Percentiles rank a stretch among this genome's conserved stretches.
Evolutionary conservation across 2,888 invertebrate species (phyloP).

Genomic region (Itoplectis maculator): DNA sequence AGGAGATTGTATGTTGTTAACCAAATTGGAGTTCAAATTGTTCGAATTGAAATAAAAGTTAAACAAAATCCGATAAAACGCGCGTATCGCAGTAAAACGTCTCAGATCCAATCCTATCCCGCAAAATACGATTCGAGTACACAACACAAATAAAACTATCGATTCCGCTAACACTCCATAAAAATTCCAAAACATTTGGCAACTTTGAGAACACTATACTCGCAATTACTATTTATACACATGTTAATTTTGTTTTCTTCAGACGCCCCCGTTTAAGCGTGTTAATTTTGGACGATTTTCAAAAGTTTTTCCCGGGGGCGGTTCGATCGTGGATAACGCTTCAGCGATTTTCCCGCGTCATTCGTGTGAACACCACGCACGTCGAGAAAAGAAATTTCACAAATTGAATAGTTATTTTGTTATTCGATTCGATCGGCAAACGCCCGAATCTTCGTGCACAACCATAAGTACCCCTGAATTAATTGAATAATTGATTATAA

Average conservation of each 20-base stretch:
- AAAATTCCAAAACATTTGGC: conserved; percentile 68
- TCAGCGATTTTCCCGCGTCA: conserved; percentile 14
- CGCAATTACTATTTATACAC: conserved; percentile 49
- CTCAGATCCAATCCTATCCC: conserved; percentile 5
- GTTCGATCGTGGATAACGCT: background rate
- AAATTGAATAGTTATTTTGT: conserved; percentile 31
- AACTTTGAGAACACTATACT: conserved; percentile 58
- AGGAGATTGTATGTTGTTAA: conserved; percentile 28
- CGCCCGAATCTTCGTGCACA: conserved; percentile 60
- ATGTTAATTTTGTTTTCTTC: conserved; percentile 43
- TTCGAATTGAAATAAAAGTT: conserved; percentile 18
- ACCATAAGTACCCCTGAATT: conserved; percentile 66
- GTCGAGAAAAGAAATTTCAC: conserved; percentile 54
- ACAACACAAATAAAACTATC: conserved; percentile 63
- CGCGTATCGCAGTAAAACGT: conserved; percentile 23
- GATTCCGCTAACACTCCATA: conserved; percentile 60
- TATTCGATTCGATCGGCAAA: conserved; percentile 47
- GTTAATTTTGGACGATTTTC: conserved; percentile 1
- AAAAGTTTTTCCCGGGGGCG: background rate
- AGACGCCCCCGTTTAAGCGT: background rate
- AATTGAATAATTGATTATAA: conserved; percentile 59
- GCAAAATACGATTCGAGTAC: conserved; percentile 49
- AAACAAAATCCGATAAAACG: conserved; percentile 6
- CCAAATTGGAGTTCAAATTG: conserved; percentile 21
- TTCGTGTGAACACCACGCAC: conserved; percentile 5